Conservation (phyloP, 2,888 invertebrate genomes). For the Metellina segmentata region DNA sequence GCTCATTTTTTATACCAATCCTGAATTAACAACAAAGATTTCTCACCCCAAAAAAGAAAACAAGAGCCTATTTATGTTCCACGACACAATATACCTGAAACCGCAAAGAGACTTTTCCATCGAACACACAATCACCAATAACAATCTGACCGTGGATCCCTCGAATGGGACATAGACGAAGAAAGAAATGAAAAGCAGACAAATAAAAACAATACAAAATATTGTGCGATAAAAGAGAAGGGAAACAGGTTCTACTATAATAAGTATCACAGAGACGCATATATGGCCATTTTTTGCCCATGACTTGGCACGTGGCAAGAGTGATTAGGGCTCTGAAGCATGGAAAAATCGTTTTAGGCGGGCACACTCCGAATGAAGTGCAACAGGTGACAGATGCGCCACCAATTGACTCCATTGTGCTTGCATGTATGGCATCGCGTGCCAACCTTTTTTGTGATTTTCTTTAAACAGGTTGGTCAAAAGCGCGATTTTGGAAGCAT, state of each 20-base stretch:
- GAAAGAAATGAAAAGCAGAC: neutral
- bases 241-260: slow-evolving; percentile 62
- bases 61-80: neutral
- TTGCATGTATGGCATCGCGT: slow-evolving; percentile 38
- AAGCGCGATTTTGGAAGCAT: neutral
- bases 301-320: slow-evolving; percentile 60
- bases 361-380: neutral
- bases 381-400: slow-evolving; percentile 70
- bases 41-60: slow-evolving; percentile 10
- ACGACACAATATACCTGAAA: slow-evolving; percentile 3
- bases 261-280: slow-evolving; percentile 58
- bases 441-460: slow-evolving; percentile 25
- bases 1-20: neutral
- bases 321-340: slow-evolving; percentile 56
- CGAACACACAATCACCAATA: slow-evolving; percentile 1
- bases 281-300: slow-evolving; percentile 23
- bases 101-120: neutral
- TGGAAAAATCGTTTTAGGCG: slow-evolving; percentile 52
- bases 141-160: neutral
- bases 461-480: neutral
- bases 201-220: neutral
- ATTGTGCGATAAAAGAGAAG: slow-evolving; percentile 24
- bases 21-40: slow-evolving; percentile 15
- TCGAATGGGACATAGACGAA: neutral
- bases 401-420: slow-evolving; percentile 51